phyloP scores from a whole-genome alignment of 2,113 vertebrate genomes.

The Poeciliopsis occidentalis region DNA sequence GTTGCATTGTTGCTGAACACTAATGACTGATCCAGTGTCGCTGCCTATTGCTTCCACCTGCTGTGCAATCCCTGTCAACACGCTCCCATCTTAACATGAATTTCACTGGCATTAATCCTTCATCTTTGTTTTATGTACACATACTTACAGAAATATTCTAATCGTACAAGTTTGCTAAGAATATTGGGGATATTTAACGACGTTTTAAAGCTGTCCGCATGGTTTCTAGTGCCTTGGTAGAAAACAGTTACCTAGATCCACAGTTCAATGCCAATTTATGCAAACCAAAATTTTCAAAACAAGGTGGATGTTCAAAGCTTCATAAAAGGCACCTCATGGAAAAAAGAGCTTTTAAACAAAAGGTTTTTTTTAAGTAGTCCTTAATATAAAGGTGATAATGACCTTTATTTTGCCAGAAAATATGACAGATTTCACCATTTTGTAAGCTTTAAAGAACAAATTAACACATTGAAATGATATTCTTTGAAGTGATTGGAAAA shows the following conservation, averaged over 20 bases:
- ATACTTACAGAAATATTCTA: conserved; percentile 1
- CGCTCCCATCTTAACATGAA: neutral
- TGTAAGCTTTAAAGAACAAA: neutral
- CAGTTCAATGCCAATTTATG: conserved; percentile 30
- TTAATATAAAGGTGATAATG: neutral
- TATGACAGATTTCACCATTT: neutral
- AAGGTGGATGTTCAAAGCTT: neutral
- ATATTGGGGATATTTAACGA: conserved; percentile 20
- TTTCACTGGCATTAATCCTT: conserved; percentile 11
- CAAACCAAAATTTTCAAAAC: neutral
- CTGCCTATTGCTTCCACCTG: conserved; percentile 29
- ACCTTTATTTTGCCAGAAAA: no score
- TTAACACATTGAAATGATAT: neutral
- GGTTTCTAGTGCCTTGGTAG: conserved; percentile 80
- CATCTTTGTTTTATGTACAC: neutral
- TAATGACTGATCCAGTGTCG: conserved; percentile 21
- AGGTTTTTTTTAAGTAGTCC: neutral
- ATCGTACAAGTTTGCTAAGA: conserved; percentile 12
- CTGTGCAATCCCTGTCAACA: conserved; percentile 13
- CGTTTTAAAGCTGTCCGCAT: conserved; percentile 56
- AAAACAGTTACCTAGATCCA: conserved; percentile 59
- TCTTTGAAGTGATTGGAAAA: neutral
- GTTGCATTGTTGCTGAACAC: conserved; percentile 25
- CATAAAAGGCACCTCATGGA: neutral
- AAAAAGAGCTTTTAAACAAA: neutral